Evolutionary conservation across 2,888 invertebrate genomes (phyloP).

Genomic region (Tenthredo distinguenda): DNA sequence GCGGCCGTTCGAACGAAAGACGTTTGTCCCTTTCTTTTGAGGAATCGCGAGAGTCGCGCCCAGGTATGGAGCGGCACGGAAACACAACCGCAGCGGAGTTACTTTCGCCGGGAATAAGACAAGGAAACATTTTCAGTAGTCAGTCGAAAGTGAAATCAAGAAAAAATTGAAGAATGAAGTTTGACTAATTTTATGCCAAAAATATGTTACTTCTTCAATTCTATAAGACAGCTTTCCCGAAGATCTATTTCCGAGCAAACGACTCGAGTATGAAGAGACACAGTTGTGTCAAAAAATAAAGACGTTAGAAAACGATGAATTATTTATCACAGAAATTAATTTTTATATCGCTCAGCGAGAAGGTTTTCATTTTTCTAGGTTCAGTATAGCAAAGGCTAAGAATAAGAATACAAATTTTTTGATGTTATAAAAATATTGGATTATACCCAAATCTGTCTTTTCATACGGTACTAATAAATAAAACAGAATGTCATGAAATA

Average conservation of each 20-base stretch:
- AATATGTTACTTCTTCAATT: neutral
- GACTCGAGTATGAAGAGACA: too few relatives aligned
- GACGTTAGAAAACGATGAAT: too few relatives aligned
- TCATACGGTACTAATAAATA: neutral
- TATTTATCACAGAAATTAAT: too few relatives aligned
- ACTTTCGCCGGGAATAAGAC: slow-evolving; percentile 12
- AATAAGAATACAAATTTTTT: neutral
- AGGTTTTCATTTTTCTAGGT: too few relatives aligned
- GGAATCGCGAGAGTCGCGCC: slow-evolving; percentile 17
- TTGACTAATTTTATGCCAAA: neutral
- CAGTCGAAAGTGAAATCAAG: neutral
- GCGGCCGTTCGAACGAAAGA: neutral
- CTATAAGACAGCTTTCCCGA: neutral
- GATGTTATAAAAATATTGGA: neutral
- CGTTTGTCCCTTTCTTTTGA: slow-evolving; percentile 41
- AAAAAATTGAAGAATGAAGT: slow-evolving; percentile 5
- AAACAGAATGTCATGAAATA: neutral
- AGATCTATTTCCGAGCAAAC: too few relatives aligned
- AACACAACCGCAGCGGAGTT: neutral
- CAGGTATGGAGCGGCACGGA: neutral
- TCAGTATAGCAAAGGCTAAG: too few relatives aligned
- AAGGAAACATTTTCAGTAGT: neutral
- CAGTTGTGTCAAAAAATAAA: too few relatives aligned
- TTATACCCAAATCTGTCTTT: too few relatives aligned
- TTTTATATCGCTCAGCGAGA: too few relatives aligned